These are phyloP conservation scores for Drosophila eohydei DNA, from an alignment of 2,888 invertebrate genomes.

Conservation along the genomic window DNA sequence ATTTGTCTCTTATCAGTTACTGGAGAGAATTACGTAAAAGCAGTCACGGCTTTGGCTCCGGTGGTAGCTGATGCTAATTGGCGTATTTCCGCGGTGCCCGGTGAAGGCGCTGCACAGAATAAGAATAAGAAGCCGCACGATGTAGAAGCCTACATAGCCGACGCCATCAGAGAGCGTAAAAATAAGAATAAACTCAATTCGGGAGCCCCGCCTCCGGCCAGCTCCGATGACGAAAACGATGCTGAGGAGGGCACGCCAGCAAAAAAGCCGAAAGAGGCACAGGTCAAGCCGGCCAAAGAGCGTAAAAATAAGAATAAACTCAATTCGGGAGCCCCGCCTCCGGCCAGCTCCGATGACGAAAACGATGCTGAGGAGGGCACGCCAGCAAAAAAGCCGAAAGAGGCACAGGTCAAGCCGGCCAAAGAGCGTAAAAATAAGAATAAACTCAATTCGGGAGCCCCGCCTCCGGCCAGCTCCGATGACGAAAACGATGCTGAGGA, in stretches of 20 bases:
- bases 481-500: slow-evolving; percentile 34
- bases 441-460: neutral
- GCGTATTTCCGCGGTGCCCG: slow-evolving; percentile 83
- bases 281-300: slow-evolving; percentile 45
- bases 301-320: slow-evolving; percentile 63
- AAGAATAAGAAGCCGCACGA: slow-evolving; percentile 56
- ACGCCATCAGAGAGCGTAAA: slow-evolving; percentile 73
- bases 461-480: slow-evolving; percentile 28
- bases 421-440: slow-evolving; percentile 69
- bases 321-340: slow-evolving; percentile 6
- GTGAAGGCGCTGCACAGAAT: slow-evolving; percentile 42
- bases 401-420: neutral
- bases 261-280: slow-evolving; percentile 20
- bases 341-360: slow-evolving; percentile 32
- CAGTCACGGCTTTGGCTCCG: slow-evolving; percentile 85
- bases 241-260: slow-evolving; percentile 18
- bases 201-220: slow-evolving; percentile 10
- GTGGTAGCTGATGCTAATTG: slow-evolving; percentile 86
- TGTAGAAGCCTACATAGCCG: slow-evolving; percentile 72
- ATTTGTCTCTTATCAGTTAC: slow-evolving; percentile 65
- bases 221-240: slow-evolving; percentile 39
- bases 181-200: slow-evolving; percentile 45
- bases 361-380: slow-evolving; percentile 30
- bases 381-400: slow-evolving; percentile 24
- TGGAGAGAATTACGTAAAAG: slow-evolving; percentile 84